These are phyloP conservation scores for Cataglyphis altisquamis DNA, from an alignment of 2,888 invertebrate genomes.

Conservation along the genomic window DNA sequence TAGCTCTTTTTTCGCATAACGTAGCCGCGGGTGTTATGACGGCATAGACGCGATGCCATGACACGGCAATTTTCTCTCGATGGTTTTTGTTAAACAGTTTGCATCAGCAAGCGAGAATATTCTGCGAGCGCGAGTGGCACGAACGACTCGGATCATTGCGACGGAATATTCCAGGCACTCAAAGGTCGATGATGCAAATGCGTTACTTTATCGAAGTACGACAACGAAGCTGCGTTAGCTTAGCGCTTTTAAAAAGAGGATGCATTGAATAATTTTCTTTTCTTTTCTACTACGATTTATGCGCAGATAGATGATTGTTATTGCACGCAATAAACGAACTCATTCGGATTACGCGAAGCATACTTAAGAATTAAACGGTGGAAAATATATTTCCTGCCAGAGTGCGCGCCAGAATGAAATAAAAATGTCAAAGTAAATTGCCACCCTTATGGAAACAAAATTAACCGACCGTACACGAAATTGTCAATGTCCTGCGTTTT, in stretches of 20 bases:
- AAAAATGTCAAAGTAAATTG: constrained; percentile 21
- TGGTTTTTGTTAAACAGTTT: constrained; percentile 54
- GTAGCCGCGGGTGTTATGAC: constrained; percentile 64
- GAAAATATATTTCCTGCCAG: neutral
- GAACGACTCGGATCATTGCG: constrained; percentile 27
- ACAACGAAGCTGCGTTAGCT: constrained; percentile 17
- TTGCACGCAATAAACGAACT: neutral
- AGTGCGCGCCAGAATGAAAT: neutral
- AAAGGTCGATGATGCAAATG: constrained; percentile 55
- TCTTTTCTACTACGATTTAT: neutral
- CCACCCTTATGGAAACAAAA: constrained; percentile 10
- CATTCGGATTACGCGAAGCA: neutral
- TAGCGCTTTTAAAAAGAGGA: constrained; percentile 26
- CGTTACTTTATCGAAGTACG: constrained; percentile 21
- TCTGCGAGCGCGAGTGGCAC: constrained; percentile 23
- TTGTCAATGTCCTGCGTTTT: constrained; percentile 31
- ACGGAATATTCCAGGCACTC: constrained; percentile 49
- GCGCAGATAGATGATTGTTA: neutral
- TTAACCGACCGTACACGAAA: constrained; percentile 32
- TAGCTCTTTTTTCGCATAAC: constrained; percentile 82
- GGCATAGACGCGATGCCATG: constrained; percentile 51
- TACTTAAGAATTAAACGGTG: neutral
- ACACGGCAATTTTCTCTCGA: constrained; percentile 46
- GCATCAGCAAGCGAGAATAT: constrained; percentile 47
- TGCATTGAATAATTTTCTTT: constrained; percentile 33